Percentiles rank a stretch among this genome's conserved stretches.
Conservation (phyloP, 2,113 vertebrate species). For the Bufo gargarizans region DNA sequence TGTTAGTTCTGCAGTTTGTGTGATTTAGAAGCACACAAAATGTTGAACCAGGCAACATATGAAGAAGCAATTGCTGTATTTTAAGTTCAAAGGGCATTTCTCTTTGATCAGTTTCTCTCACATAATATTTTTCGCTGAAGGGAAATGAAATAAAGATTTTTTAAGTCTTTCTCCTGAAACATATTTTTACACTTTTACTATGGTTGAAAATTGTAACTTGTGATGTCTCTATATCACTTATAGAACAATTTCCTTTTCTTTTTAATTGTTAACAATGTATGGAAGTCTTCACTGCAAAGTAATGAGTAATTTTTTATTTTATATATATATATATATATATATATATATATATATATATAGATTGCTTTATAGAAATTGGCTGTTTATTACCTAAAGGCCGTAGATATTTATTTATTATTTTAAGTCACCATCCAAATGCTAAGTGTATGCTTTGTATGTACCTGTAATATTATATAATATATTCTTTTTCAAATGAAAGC, state of each 20-base stretch:
- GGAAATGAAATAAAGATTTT: constrained; percentile 31
- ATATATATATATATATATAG: too few species aligned
- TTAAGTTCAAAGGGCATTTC: constrained; percentile 42
- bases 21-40: constrained; percentile 21
- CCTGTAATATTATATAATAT: too few species aligned
- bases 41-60: constrained; percentile 25
- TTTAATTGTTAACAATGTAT: not conserved
- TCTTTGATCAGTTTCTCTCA: constrained; percentile 41
- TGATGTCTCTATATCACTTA: constrained; percentile 2
- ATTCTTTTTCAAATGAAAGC: too few species aligned
- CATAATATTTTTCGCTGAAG: constrained; percentile 37
- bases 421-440: too few species aligned
- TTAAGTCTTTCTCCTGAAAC: constrained; percentile 24
- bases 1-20: constrained; percentile 41
- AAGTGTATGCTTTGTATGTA: too few species aligned
- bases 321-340: too few species aligned
- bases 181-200: constrained; percentile 17
- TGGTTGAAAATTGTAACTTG: constrained; percentile 14
- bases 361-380: not conserved
- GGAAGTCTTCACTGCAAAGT: not conserved
- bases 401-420: not conserved
- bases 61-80: constrained; percentile 36
- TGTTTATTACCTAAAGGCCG: not conserved
- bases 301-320: not conserved
- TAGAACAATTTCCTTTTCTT: not conserved